Evolutionary conservation across 2,888 invertebrate genomes (phyloP).

Genomic region (Aspidiotus rigidus): DNA sequence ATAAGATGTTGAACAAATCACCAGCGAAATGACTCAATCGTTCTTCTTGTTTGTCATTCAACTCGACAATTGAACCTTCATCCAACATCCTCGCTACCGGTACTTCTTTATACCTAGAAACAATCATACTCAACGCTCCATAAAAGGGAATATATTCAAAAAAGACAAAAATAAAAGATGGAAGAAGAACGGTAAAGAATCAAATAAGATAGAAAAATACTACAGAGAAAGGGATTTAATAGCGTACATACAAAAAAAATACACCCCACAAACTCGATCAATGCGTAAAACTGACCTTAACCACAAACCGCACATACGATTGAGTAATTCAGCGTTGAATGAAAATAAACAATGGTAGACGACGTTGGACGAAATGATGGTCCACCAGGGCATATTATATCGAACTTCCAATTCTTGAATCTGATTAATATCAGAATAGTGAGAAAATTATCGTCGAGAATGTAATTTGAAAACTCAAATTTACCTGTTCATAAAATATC

Average conservation of each 20-base stretch:
- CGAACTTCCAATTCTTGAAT: not conserved
- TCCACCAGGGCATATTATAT: not conserved
- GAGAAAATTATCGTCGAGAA: not conserved
- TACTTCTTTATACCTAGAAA: not conserved
- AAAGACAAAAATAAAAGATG: not conserved
- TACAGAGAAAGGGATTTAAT: too few species aligned
- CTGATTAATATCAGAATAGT: not conserved
- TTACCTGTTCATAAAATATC: constrained; percentile 5
- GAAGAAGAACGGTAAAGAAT: not conserved
- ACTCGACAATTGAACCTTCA: too few species aligned
- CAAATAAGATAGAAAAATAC: too few species aligned
- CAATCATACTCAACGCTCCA: not conserved
- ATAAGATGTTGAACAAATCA: not conserved
- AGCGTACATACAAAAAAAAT: too few species aligned
- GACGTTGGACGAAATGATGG: not conserved
- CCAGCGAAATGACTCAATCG: not conserved
- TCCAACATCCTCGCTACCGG: not conserved
- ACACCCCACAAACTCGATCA: too few species aligned
- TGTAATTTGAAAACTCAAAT: not conserved
- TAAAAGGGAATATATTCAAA: not conserved
- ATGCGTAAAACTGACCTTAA: too few species aligned
- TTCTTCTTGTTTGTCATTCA: too few species aligned
- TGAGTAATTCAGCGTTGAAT: constrained; percentile 6
- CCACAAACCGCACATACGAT: not conserved
- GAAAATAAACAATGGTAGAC: constrained; percentile 2